phyloP scores from a whole-genome alignment of 2,888 invertebrate genomes.

The Incurvaria masculella region DNA sequence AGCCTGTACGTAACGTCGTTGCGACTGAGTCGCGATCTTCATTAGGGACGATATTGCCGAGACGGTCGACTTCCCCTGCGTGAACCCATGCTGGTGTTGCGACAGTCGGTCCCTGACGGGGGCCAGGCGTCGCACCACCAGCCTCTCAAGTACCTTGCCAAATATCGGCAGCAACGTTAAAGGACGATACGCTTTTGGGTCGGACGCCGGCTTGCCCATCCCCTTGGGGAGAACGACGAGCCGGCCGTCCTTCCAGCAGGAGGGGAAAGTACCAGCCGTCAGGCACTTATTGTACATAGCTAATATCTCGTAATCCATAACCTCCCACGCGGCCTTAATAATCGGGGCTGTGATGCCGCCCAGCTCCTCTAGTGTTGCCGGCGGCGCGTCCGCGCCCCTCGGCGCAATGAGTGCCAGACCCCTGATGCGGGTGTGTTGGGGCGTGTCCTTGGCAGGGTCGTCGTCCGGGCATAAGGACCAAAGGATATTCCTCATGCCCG shows the following conservation, averaged over 20 bases:
- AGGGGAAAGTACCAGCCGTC: neutral
- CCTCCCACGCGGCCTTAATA: neutral
- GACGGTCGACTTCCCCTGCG: slow-evolving; percentile 7
- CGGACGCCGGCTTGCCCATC: neutral
- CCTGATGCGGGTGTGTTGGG: slow-evolving; percentile 15
- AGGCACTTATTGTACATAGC: neutral
- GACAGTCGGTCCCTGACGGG: neutral
- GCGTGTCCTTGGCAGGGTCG: slow-evolving; percentile 8
- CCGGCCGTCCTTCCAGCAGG: slow-evolving; percentile 1
- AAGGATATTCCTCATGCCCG: neutral
- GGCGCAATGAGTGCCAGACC: slow-evolving; percentile 15
- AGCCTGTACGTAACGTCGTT: neutral
- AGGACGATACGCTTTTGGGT: slow-evolving; percentile 7
- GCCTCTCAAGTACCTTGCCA: slow-evolving; percentile 14
- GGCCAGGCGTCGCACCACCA: slow-evolving; percentile 10
- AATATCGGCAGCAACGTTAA: slow-evolving; percentile 10
- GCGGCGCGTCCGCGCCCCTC: neutral
- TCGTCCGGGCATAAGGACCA: slow-evolving; percentile 21
- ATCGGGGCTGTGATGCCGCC: slow-evolving; percentile 1
- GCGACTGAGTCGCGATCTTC: neutral
- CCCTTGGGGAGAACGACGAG: slow-evolving; percentile 1
- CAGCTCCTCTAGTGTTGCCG: slow-evolving; percentile 2
- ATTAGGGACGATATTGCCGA: slow-evolving; percentile 8
- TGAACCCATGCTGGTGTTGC: slow-evolving; percentile 13
- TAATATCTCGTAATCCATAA: neutral